Evolutionary conservation across 2,113 vertebrate species (phyloP).

Genomic region (Garra rufa): DNA sequence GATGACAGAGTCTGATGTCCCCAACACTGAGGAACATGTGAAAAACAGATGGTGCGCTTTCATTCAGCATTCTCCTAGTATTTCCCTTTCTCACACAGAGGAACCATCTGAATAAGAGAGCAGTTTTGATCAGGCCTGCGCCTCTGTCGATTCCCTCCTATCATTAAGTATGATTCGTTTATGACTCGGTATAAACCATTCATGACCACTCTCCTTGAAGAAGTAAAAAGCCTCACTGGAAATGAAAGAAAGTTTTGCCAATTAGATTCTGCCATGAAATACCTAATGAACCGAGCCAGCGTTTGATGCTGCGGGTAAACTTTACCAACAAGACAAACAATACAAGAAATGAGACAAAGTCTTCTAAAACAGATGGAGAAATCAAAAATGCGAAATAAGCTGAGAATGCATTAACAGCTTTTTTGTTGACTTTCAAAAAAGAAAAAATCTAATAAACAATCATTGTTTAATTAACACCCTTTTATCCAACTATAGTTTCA

Average conservation of each 20-base stretch:
- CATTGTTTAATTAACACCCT: slow-evolving; percentile 21
- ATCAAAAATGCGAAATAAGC: slow-evolving; percentile 63
- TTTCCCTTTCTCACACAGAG: slow-evolving; percentile 66
- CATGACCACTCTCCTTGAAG: slow-evolving; percentile 69
- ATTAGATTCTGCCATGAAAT: slow-evolving; percentile 70
- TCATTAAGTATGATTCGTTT: slow-evolving; percentile 68
- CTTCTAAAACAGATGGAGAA: slow-evolving; percentile 72
- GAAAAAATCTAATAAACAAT: slow-evolving; percentile 60
- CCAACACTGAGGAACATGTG: slow-evolving; percentile 65
- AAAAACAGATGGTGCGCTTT: slow-evolving; percentile 75
- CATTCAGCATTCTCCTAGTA: slow-evolving; percentile 66
- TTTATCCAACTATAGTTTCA: not conserved
- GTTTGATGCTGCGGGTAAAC: slow-evolving; percentile 70
- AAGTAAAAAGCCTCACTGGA: slow-evolving; percentile 62
- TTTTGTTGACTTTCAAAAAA: slow-evolving; percentile 51
- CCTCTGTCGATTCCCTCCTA: slow-evolving; percentile 62
- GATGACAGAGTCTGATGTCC: slow-evolving; percentile 69
- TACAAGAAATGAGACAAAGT: slow-evolving; percentile 28
- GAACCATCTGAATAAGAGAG: slow-evolving; percentile 68
- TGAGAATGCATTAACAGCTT: slow-evolving; percentile 59
- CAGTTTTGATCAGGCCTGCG: slow-evolving; percentile 71
- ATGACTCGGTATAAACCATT: slow-evolving; percentile 65
- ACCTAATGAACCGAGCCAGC: slow-evolving; percentile 65
- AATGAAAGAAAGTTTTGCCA: slow-evolving; percentile 71
- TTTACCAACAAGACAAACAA: slow-evolving; percentile 66